These are phyloP conservation scores for Megamerina dolium DNA, from an alignment of 2,888 invertebrate species.

Conservation along the genomic window DNA sequence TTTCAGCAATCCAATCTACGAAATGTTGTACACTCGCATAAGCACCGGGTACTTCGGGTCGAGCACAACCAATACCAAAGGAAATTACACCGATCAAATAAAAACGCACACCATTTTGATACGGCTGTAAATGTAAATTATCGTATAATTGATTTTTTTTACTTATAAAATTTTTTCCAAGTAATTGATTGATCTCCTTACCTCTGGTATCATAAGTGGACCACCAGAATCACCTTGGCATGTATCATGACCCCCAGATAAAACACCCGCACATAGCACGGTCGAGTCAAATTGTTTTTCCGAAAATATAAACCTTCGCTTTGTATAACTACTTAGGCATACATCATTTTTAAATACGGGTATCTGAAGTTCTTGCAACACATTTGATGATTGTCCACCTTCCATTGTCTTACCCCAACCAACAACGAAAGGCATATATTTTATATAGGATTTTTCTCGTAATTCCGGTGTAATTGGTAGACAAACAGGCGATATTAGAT, in stretches of 20 bases:
- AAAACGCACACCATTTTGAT: slow-evolving; percentile 23
- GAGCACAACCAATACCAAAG: slow-evolving; percentile 61
- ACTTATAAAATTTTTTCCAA: background rate
- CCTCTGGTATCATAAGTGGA: slow-evolving; percentile 45
- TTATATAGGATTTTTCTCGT: slow-evolving; percentile 54
- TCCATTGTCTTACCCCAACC: slow-evolving; percentile 54
- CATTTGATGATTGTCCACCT: slow-evolving; percentile 58
- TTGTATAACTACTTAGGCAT: slow-evolving; percentile 52
- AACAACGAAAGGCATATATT: slow-evolving; percentile 62
- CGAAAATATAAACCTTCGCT: slow-evolving; percentile 29
- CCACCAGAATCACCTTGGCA: slow-evolving; percentile 49
- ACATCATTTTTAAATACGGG: slow-evolving; percentile 60
- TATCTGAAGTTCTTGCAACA: slow-evolving; percentile 63
- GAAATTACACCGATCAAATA: slow-evolving; percentile 63
- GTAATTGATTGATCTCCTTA: slow-evolving; percentile 10
- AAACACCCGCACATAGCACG: slow-evolving; percentile 43
- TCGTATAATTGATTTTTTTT: too few species aligned
- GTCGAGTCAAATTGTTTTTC: slow-evolving; percentile 42
- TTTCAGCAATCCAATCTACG: slow-evolving; percentile 57
- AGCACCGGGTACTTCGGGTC: slow-evolving; percentile 59
- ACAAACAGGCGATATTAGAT: slow-evolving; percentile 66
- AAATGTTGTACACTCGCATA: slow-evolving; percentile 59
- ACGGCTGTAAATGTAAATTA: slow-evolving; percentile 15
- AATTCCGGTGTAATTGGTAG: slow-evolving; percentile 58
- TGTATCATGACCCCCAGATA: slow-evolving; percentile 43